A percentile compares a stretch with the other conserved stretches of the same genome.
Conservation (phyloP, 2,797 vertebrate genomes). For the Thripadectes ignobilis region DNA sequence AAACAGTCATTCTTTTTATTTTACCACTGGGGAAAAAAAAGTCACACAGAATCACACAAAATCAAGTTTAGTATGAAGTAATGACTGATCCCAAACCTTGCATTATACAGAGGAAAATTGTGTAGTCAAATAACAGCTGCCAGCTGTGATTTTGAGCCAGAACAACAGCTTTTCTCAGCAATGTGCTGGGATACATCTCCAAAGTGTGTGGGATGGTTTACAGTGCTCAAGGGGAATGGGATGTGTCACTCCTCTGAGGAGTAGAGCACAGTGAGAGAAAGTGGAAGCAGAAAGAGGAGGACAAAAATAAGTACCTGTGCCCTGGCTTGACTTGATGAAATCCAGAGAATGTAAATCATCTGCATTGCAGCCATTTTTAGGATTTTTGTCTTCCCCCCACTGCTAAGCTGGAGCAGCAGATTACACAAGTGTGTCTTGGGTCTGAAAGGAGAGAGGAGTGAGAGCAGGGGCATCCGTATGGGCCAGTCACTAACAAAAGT, state of each 20-base stretch:
- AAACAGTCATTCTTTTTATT: background rate
- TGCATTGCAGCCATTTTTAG: conserved; percentile 22
- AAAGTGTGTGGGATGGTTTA: background rate
- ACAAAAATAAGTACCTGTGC: conserved; percentile 20
- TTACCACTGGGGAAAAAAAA: background rate
- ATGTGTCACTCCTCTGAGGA: background rate
- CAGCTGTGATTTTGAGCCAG: conserved; percentile 22
- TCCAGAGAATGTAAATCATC: background rate
- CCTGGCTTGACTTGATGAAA: background rate
- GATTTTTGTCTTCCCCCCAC: background rate
- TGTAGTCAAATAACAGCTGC: conserved; percentile 16
- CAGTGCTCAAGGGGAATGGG: background rate
- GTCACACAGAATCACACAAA: background rate
- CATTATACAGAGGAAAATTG: background rate
- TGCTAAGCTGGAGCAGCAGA: background rate
- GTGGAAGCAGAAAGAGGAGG: rapidly evolving
- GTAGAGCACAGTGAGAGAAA: background rate
- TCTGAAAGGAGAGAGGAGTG: background rate
- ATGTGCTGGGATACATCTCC: background rate
- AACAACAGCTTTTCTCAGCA: conserved; percentile 41
- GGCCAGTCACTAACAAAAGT: background rate
- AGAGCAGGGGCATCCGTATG: background rate
- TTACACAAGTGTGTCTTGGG: background rate
- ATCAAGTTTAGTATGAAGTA: background rate
- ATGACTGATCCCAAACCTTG: background rate